Evolutionary conservation across 2,888 invertebrate genomes (phyloP).

Genomic region (Suillia variegata): DNA sequence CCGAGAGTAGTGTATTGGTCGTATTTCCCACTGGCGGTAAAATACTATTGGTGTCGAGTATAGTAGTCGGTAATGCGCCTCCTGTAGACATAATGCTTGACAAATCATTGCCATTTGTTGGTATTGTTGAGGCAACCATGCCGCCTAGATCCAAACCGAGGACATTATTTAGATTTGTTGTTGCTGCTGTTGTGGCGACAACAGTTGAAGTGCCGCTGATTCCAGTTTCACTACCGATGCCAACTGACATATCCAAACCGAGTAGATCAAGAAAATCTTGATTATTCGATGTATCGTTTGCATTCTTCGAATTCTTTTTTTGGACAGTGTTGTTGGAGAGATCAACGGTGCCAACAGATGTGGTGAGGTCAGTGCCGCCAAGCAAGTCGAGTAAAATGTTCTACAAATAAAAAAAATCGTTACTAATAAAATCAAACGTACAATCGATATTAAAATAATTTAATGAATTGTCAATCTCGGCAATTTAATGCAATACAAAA

Average conservation of each 20-base stretch:
- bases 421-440: conserved; percentile 12
- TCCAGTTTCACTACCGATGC: conserved; percentile 9
- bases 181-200: conserved; percentile 30
- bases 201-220: conserved; percentile 37
- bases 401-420: conserved; percentile 67
- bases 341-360: conserved; percentile 45
- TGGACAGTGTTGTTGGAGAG: conserved; percentile 55
- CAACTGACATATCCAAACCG: conserved; percentile 69
- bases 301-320: conserved; percentile 61
- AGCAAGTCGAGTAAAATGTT: conserved; percentile 86
- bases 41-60: conserved; percentile 36
- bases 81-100: conserved; percentile 39
- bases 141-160: conserved; percentile 42
- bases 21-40: conserved; percentile 21
- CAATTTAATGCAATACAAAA: no score
- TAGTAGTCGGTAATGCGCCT: conserved; percentile 23
- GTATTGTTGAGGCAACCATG: conserved; percentile 30
- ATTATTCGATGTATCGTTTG: conserved; percentile 65
- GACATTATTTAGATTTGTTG: conserved; percentile 50
- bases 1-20: conserved; percentile 45
- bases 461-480: no score
- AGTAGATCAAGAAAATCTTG: conserved; percentile 88
- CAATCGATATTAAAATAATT: no score
- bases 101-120: conserved; percentile 59
- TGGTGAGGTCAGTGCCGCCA: conserved; percentile 70